These are phyloP conservation scores for Ptychadena robeensis DNA, from an alignment of 2,797 vertebrate genomes.

Conservation along the genomic window DNA sequence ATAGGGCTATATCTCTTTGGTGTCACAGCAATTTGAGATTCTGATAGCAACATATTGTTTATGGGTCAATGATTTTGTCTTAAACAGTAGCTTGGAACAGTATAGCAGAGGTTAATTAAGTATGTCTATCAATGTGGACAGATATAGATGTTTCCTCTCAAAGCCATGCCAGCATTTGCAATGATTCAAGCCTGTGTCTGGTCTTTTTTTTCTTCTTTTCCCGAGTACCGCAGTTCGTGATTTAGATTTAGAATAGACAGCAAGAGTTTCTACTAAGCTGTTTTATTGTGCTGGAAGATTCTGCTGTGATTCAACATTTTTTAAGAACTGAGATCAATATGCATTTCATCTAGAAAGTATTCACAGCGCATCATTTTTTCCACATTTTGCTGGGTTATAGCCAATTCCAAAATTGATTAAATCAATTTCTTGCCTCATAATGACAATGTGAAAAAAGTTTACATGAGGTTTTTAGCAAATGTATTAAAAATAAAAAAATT, in stretches of 20 bases:
- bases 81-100: slow-evolving; percentile 82
- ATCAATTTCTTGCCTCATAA: too few species aligned
- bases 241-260: slow-evolving; percentile 34
- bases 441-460: too few species aligned
- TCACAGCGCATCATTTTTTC: too few species aligned
- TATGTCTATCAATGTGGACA: slow-evolving; percentile 86
- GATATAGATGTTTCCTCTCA: slow-evolving; percentile 70
- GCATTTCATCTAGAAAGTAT: too few species aligned
- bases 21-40: slow-evolving; percentile 73
- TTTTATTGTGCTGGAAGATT: slow-evolving; percentile 1
- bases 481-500: too few species aligned
- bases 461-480: too few species aligned
- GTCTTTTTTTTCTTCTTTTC: slow-evolving; percentile 14
- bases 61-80: slow-evolving; percentile 91
- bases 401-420: too few species aligned
- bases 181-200: slow-evolving; percentile 63
- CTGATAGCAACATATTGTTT: slow-evolving; percentile 90
- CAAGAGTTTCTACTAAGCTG: slow-evolving; percentile 19
- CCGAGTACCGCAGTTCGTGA: slow-evolving; percentile 59
- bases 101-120: slow-evolving; percentile 99
- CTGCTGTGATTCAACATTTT: neutral
- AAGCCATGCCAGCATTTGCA: slow-evolving; percentile 67
- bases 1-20: slow-evolving; percentile 83
- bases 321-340: neutral
- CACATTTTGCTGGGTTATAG: too few species aligned